Base-by-base conservation (phyloP, 92 coral and sea anemone genomes). In the Desmophyllum pertusum region DNA sequence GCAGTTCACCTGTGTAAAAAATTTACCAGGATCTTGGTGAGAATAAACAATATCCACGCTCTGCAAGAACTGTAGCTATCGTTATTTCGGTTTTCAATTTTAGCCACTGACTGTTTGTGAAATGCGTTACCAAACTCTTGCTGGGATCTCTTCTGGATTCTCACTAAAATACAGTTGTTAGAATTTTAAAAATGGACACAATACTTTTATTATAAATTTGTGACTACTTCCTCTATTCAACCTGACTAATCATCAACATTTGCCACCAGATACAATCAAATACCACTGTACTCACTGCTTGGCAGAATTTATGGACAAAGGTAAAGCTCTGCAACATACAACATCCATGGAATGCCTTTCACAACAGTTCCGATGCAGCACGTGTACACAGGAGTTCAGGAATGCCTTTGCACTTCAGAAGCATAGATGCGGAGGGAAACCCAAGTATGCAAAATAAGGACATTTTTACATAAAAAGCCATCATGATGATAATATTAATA, bases 261-360 rank as follows among this genome's bases (percentile, higher is more conserved):
- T 59, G 25, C 7, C 65, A 69, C 3, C 52, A 93, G 97, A 89
- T 45, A 61, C 55, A 5, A 45, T 57, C 45, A 91, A 80, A 73
- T 93, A 75, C 87, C 84, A 69, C 70, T 93, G 97, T 71, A 76
- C 88, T 11, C 89, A 91, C 75, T 93, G 97, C 62, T 70, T 79
- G 37, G 74, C 11, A 5, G 90, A 83, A 8, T 81, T 81, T 61
- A 67, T 55, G 9, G 59, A 77, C 53, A 80, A 75, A 69, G 93
- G 81, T 5, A 80, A 70, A 35, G 95, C 95, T 15, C 83, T 78
- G 9, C 63, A 80, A 31, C 97, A 93, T 68, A 63, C 66, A 0
- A 37, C 88, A 10, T 80, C 91, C 50, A 72, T 57, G 51, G 87
- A 83, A 48, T 93, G 97, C 46, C 59, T 83, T 45, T 77, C 81